phyloP scores from a whole-genome alignment of 2,888 invertebrate genomes.

The Philhelius pedissequus region DNA sequence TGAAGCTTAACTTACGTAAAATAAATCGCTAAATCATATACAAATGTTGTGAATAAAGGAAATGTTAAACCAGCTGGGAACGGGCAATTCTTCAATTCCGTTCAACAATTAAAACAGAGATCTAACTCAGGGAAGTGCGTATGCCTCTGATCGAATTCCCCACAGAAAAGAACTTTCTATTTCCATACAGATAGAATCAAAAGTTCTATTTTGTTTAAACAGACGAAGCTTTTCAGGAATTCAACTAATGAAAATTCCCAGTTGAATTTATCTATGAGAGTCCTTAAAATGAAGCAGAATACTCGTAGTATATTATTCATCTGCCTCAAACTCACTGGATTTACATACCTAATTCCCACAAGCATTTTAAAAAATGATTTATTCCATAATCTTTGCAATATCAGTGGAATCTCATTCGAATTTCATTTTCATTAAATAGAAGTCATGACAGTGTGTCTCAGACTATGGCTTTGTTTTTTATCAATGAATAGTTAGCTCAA shows the following conservation, averaged over 20 bases:
- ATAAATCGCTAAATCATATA: no score
- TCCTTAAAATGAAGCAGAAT: background rate
- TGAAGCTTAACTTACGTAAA: no score
- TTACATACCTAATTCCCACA: constrained; percentile 15
- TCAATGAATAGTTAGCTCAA: constrained; percentile 2
- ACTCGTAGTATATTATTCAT: background rate
- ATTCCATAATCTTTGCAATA: constrained; percentile 17
- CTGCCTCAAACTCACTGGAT: background rate
- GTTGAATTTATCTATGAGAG: background rate
- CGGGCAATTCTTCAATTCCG: no score
- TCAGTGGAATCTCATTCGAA: constrained; percentile 1
- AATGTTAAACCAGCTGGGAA: no score
- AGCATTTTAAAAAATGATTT: constrained; percentile 16
- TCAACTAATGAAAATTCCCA: background rate
- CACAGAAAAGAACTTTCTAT: no score
- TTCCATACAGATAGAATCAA: background rate
- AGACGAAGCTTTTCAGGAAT: background rate
- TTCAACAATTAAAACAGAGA: no score
- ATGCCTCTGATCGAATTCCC: no score
- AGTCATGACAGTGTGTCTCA: background rate
- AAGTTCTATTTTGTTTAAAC: background rate
- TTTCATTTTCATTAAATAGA: background rate
- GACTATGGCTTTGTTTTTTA: background rate
- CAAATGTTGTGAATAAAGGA: no score
- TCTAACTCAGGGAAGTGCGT: no score